Evolutionary conservation across 1,140 invertebrate species (phyloP).

Genomic region (Drosophila lowei): DNA sequence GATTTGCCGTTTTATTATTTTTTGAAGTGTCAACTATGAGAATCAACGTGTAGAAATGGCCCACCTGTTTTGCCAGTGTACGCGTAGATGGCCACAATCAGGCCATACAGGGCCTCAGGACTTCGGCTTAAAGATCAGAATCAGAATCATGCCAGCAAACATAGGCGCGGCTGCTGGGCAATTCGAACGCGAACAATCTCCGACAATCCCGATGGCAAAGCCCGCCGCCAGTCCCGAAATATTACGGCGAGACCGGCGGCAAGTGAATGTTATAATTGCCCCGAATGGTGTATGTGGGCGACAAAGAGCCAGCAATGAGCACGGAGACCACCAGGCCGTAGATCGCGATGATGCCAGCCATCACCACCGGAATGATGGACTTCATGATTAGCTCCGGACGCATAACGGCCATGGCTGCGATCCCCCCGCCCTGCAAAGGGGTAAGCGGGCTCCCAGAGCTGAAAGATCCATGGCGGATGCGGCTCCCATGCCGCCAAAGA

Average conservation of each 20-base stretch:
- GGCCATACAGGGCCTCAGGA: conserved; percentile 95
- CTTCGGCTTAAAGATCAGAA: too few species aligned
- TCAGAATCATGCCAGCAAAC: conserved; percentile 97
- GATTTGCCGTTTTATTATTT: too few species aligned
- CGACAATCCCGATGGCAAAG: conserved; percentile 96
- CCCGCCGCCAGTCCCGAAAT: conserved; percentile 95
- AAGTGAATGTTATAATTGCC: conserved; percentile 95
- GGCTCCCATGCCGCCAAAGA: conserved; percentile 99
- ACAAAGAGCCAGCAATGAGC: conserved; percentile 90
- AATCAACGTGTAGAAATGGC: too few species aligned
- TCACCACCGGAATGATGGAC: conserved; percentile 73
- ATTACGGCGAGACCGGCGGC: conserved; percentile 95
- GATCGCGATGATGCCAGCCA: conserved; percentile 85
- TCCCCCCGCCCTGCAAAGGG: conserved; percentile 69
- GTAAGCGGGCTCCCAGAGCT: conserved; percentile 57
- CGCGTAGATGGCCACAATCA: conserved; percentile 85
- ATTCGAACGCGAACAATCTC: conserved; percentile 96
- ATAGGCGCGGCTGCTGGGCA: conserved; percentile 96
- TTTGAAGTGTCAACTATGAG: too few species aligned
- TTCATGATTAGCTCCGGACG: conserved; percentile 73
- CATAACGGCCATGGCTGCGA: conserved; percentile 71
- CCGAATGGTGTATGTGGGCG: conserved; percentile 84
- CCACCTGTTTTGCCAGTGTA: too few species aligned
- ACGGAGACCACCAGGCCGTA: conserved; percentile 97
- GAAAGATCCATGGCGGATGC: conserved; percentile 98